phyloP scores from a whole-genome alignment of 2,888 invertebrate species.

The Thera britannica region DNA sequence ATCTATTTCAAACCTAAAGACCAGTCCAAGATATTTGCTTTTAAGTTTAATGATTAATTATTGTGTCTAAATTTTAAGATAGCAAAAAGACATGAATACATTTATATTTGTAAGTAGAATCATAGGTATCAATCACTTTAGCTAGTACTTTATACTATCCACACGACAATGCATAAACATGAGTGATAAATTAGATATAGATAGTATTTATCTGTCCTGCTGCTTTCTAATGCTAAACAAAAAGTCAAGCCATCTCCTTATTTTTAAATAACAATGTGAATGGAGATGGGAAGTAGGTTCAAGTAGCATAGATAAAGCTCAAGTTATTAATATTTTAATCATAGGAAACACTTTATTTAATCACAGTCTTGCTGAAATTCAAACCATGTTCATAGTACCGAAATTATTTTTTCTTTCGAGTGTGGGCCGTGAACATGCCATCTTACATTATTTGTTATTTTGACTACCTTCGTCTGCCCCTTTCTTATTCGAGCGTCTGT shows the following conservation, averaged over 20 bases:
- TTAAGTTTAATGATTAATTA: constrained; percentile 58
- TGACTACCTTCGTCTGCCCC: constrained; percentile 52
- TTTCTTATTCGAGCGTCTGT: neutral
- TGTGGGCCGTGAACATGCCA: constrained; percentile 76
- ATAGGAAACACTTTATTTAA: constrained; percentile 48
- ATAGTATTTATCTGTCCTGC: constrained; percentile 43
- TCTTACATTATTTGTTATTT: constrained; percentile 52
- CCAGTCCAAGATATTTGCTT: constrained; percentile 67
- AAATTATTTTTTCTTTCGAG: constrained; percentile 16
- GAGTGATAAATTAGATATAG: constrained; percentile 58
- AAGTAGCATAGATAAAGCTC: constrained; percentile 72
- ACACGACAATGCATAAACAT: constrained; percentile 59
- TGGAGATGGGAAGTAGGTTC: constrained; percentile 6
- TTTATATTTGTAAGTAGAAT: constrained; percentile 58
- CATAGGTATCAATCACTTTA: constrained; percentile 59
- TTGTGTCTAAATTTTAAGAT: constrained; percentile 51
- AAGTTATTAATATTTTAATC: constrained; percentile 65
- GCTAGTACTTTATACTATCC: constrained; percentile 50
- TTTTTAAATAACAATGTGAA: constrained; percentile 32
- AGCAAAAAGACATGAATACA: constrained; percentile 65
- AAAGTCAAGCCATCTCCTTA: constrained; percentile 37
- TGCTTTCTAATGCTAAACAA: constrained; percentile 47
- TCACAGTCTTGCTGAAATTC: constrained; percentile 29
- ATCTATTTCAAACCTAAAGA: constrained; percentile 79
- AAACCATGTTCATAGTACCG: constrained; percentile 27